A percentile compares a stretch with the other conserved stretches of the same genome.
Evolutionary conservation across 2,797 vertebrate genomes (phyloP).

Genomic region (Protonibea diacanthus): DNA sequence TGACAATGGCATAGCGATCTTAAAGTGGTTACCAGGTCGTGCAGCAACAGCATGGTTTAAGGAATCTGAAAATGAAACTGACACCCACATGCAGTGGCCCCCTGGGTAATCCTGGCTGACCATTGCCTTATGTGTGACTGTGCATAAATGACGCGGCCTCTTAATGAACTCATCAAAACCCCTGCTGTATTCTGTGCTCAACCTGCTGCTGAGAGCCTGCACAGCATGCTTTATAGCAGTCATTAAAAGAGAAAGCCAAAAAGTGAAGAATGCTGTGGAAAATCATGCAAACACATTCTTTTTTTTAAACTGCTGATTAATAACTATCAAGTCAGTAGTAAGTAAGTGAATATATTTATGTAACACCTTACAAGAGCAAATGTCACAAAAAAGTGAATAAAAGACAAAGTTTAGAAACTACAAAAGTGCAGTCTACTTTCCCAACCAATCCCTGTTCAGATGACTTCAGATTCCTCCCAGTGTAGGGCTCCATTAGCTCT

Average conservation of each 20-base stretch:
- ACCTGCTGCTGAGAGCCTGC: conserved; percentile 54
- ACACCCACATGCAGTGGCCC: conserved; percentile 75
- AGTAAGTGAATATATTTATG: not conserved
- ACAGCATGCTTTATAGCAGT: conserved; percentile 40
- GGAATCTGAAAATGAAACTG: conserved; percentile 75
- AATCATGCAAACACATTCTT: conserved; percentile 8
- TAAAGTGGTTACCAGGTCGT: conserved; percentile 49
- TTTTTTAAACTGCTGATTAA: conserved; percentile 1
- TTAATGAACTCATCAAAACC: conserved; percentile 82
- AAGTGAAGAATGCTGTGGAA: conserved; percentile 8
- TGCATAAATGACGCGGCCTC: conserved; percentile 80
- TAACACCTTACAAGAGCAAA: not conserved
- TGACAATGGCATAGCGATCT: conserved; percentile 48
- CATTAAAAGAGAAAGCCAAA: conserved; percentile 22
- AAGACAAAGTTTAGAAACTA: not conserved
- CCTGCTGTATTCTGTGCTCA: conserved; percentile 61
- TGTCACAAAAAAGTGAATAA: not conserved
- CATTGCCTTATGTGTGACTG: conserved; percentile 79
- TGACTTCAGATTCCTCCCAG: too few relatives aligned
- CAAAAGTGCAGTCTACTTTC: not conserved
- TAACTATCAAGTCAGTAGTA: not conserved
- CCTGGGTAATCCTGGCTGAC: conserved; percentile 80
- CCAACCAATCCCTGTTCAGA: too few relatives aligned
- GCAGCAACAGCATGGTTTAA: conserved; percentile 54
- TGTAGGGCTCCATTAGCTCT: not conserved